These are phyloP conservation scores for Isaurus tuberculatus DNA, from an alignment of 92 coral and sea anemone species.

Conservation along the genomic window DNA sequence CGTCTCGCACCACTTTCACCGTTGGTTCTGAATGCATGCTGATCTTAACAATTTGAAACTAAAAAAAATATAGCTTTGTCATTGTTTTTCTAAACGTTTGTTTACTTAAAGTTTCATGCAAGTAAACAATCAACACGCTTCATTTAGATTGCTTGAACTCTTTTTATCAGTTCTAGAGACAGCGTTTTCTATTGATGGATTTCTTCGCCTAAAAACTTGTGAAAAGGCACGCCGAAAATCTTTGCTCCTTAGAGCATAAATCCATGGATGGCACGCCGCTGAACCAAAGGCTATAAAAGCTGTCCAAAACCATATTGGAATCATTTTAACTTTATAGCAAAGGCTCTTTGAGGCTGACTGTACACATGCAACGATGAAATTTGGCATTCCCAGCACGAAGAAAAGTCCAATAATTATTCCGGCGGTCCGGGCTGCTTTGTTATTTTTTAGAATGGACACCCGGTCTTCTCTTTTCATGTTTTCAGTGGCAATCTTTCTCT, in stretches of 20 bases:
- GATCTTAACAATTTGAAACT: too few relatives aligned
- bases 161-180: neutral
- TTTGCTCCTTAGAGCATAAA: slow-evolving; percentile 53
- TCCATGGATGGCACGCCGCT: slow-evolving; percentile 61
- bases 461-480: slow-evolving; percentile 12
- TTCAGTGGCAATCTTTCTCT: slow-evolving; percentile 45
- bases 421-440: slow-evolving; percentile 57
- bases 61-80: too few relatives aligned
- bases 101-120: neutral
- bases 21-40: too few relatives aligned
- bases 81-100: neutral
- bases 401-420: slow-evolving; percentile 55
- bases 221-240: slow-evolving; percentile 54
- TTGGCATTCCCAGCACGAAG: slow-evolving; percentile 52
- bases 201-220: slow-evolving; percentile 21
- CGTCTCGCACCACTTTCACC: too few relatives aligned
- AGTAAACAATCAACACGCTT: neutral
- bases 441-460: slow-evolving; percentile 27
- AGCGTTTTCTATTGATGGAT: neutral
- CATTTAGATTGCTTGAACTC: neutral
- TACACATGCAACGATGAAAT: slow-evolving; percentile 47
- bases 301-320: slow-evolving; percentile 57
- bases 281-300: slow-evolving; percentile 55
- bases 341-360: slow-evolving; percentile 30
- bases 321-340: slow-evolving; percentile 39